Evolutionary conservation across 2,113 vertebrate genomes (phyloP).

Genomic region (Oreochromis niloticus): DNA sequence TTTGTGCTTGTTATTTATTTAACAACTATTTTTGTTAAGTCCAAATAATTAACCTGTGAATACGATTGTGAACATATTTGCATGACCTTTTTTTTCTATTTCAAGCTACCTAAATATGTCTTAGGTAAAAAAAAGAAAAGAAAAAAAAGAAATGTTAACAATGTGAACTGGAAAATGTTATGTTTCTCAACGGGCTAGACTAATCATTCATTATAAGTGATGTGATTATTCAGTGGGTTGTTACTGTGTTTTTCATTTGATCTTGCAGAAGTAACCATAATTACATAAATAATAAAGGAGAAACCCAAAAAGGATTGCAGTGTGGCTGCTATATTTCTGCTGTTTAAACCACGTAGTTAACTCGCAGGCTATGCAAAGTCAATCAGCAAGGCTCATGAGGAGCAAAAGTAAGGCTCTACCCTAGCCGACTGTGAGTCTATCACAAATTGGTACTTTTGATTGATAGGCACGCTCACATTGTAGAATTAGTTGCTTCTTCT

Average conservation of each 20-base stretch:
- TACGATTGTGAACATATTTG: constrained; percentile 54
- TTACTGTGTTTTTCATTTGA: constrained; percentile 50
- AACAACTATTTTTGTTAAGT: neutral
- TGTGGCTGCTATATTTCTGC: neutral
- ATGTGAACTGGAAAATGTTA: constrained; percentile 30
- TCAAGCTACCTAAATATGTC: constrained; percentile 9
- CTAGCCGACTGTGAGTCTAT: neutral
- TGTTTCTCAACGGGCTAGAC: constrained; percentile 4
- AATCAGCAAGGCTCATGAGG: neutral
- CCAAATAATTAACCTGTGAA: constrained; percentile 47
- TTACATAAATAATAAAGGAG: constrained; percentile 63
- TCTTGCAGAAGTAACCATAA: constrained; percentile 41
- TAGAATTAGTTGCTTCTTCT: neutral
- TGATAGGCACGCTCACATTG: neutral
- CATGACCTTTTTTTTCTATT: constrained; percentile 39
- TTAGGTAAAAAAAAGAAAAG: neutral
- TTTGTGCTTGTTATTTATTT: constrained; percentile 25
- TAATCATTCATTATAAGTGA: constrained; percentile 47
- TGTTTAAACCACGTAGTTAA: neutral
- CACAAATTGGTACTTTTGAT: neutral
- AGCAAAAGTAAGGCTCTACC: neutral
- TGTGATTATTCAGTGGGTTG: constrained; percentile 53
- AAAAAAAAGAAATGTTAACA: constrained; percentile 5
- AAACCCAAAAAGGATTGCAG: constrained; percentile 13
- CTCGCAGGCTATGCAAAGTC: neutral